These are phyloP conservation scores for Tipula confusa DNA, from an alignment of 2,888 invertebrate species.

Conservation along the genomic window DNA sequence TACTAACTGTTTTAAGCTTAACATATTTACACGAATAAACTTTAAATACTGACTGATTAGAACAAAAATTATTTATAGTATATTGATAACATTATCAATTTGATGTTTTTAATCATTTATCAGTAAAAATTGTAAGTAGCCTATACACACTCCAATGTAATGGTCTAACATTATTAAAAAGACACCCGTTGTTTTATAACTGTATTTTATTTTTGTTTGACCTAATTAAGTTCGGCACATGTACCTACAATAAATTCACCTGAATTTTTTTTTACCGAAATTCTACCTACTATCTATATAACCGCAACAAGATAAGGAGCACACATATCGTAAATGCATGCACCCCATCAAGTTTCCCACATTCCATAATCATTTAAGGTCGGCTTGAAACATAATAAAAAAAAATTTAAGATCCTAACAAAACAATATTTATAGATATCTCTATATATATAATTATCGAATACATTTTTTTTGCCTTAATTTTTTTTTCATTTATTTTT, in stretches of 20 bases:
- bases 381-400: not conserved
- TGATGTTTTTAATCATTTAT: no score
- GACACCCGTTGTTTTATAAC: not conserved
- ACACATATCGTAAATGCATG: not conserved
- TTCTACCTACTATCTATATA: not conserved
- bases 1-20: no score
- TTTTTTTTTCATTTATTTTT: not conserved
- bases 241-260: not conserved
- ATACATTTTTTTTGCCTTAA: not conserved
- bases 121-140: no score
- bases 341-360: not conserved
- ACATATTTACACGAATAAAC: no score
- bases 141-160: no score
- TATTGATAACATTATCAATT: no score
- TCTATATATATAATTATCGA: not conserved
- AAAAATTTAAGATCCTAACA: not conserved
- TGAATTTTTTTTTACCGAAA: not conserved
- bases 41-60: no score
- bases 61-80: no score
- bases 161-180: not conserved
- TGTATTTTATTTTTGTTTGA: not conserved
- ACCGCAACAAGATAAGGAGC: not conserved
- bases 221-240: not conserved
- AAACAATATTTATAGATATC: not conserved
- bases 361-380: not conserved